A percentile compares a stretch with the other conserved stretches of the same genome.
Conservation (phyloP, 2,113 vertebrate species). For the Equus przewalskii region DNA sequence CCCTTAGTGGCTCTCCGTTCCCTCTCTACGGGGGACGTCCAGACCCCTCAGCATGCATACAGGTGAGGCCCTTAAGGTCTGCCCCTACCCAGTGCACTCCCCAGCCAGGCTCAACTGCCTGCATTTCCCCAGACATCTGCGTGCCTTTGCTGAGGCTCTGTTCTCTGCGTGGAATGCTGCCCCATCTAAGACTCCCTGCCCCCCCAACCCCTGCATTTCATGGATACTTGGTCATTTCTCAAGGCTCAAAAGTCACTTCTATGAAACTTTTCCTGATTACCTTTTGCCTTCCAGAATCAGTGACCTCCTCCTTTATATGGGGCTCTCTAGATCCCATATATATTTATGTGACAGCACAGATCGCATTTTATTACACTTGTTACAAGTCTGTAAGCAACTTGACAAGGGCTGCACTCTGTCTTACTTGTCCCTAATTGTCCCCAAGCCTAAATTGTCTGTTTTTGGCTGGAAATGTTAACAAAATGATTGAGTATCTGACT, state of each 20-base stretch:
- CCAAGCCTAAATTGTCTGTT: not conserved
- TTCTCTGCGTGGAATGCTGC: not conserved
- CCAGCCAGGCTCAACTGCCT: not conserved
- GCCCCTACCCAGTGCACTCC: not conserved
- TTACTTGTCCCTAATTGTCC: not conserved
- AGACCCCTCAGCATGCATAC: rapidly evolving
- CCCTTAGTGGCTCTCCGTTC: no score
- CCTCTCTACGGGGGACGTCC: not conserved
- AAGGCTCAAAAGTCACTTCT: not conserved
- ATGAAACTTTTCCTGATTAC: not conserved
- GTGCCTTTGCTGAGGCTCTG: not conserved
- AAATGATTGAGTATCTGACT: not conserved
- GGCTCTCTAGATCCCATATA: rapidly evolving
- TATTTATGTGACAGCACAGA: not conserved
- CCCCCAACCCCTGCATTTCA: rapidly evolving
- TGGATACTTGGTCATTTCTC: not conserved
- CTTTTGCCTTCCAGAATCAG: not conserved
- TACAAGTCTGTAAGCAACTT: not conserved
- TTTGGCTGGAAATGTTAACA: not conserved
- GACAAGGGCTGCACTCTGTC: not conserved
- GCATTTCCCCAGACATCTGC: rapidly evolving
- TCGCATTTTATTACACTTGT: not conserved
- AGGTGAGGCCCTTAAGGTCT: not conserved
- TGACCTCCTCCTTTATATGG: not conserved
- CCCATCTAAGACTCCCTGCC: rapidly evolving